Evolutionary conservation across 2,113 vertebrate species (phyloP).

Genomic region (Jacana jacana): DNA sequence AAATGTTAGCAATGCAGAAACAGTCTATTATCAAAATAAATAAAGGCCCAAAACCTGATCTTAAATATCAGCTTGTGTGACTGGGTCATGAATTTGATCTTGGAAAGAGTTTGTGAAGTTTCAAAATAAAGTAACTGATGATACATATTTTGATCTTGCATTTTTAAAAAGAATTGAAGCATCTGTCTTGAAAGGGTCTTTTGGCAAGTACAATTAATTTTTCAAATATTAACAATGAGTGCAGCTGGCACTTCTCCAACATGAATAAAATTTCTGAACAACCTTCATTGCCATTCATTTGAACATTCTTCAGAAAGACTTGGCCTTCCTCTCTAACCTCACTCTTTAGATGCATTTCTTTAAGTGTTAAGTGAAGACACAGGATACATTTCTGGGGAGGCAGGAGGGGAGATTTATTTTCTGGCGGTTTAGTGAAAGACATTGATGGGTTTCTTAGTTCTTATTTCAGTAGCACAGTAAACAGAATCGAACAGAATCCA

Average conservation of each 20-base stretch:
- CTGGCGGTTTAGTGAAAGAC: not conserved
- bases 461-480: not conserved
- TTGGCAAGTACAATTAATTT: slow-evolving; percentile 21
- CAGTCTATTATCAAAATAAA: not conserved
- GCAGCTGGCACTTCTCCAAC: slow-evolving; percentile 13
- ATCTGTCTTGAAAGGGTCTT: slow-evolving; percentile 25
- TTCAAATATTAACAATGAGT: slow-evolving; percentile 7
- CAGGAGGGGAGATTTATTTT: not conserved
- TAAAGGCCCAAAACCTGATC: not conserved
- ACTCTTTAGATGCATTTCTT: not conserved
- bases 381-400: not conserved
- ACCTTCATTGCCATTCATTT: not conserved
- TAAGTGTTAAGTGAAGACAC: not conserved
- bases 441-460: not conserved
- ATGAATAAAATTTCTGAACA: not conserved
- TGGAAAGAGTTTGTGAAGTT: not conserved
- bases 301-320: slow-evolving; percentile 11
- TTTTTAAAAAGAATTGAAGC: slow-evolving; percentile 15
- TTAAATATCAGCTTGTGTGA: not conserved
- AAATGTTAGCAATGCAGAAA: not conserved
- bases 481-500: not conserved
- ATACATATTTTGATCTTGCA: slow-evolving; percentile 1
- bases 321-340: not conserved
- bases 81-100: not conserved
- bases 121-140: not conserved